Conservation (phyloP, 2,113 vertebrate species). For the Lampris megalopsis region DNA sequence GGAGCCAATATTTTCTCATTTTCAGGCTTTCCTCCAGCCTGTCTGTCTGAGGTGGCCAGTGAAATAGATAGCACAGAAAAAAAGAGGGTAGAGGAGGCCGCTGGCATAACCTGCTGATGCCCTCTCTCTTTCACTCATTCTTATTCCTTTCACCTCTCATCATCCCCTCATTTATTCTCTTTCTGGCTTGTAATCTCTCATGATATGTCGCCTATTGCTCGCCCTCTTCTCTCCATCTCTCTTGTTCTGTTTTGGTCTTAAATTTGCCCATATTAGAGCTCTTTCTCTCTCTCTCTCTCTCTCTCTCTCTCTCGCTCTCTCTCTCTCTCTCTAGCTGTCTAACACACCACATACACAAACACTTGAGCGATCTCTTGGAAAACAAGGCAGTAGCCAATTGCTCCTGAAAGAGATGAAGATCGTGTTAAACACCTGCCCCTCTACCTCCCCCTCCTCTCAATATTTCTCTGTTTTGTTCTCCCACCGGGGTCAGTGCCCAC, state of each 20-base stretch:
- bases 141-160: too few species aligned
- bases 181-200: too few species aligned
- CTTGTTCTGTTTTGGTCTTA: too few species aligned
- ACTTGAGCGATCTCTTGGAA: not conserved
- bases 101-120: not conserved
- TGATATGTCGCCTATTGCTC: too few species aligned
- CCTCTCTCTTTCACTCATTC: not conserved
- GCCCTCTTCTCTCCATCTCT: too few species aligned
- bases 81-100: not conserved
- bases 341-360: too few species aligned
- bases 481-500: not conserved
- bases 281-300: not conserved
- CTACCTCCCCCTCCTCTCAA: not conserved
- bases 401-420: constrained; percentile 42
- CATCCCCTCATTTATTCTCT: too few species aligned
- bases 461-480: not conserved
- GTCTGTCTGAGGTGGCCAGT: constrained; percentile 19
- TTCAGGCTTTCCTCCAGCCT: not conserved
- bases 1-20: constrained; percentile 11
- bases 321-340: not conserved
- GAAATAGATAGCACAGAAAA: constrained; percentile 18
- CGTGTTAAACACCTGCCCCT: constrained; percentile 25
- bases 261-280: too few species aligned
- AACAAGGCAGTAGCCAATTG: constrained; percentile 34
- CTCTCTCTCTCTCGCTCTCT: not conserved